These are phyloP conservation scores for Galendromus occidentalis DNA, from an alignment of 1,140 invertebrate species.

Conservation along the genomic window DNA sequence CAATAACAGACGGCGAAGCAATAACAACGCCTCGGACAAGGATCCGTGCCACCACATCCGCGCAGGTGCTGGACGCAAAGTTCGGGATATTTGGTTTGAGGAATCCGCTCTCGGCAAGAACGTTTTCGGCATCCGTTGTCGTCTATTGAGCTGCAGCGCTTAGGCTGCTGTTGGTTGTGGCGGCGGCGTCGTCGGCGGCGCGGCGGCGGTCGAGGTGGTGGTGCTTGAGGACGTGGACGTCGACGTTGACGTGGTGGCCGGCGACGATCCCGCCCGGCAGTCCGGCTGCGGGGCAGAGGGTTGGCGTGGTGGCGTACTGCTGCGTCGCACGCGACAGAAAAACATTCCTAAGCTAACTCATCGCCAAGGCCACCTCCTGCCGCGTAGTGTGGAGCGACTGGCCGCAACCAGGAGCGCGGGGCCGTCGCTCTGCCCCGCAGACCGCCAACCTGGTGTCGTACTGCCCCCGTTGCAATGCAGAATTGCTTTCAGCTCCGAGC, in stretches of 20 bases:
- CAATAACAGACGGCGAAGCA: background rate
- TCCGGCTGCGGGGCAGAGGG: background rate
- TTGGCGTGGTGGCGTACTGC: too few species aligned
- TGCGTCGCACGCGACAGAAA: too few species aligned
- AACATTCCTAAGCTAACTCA: too few species aligned
- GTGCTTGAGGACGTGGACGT: background rate
- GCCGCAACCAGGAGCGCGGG: background rate
- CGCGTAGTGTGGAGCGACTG: slow-evolving; percentile 11
- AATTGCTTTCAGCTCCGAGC: background rate
- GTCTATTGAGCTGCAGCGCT: background rate
- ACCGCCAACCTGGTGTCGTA: slow-evolving; percentile 10
- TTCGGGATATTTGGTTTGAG: too few species aligned
- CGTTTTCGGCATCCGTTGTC: background rate
- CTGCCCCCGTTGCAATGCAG: slow-evolving; percentile 11
- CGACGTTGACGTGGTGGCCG: background rate
- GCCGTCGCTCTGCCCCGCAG: slow-evolving; percentile 1
- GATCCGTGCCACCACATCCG: background rate
- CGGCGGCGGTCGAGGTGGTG: background rate
- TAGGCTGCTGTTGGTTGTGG: background rate
- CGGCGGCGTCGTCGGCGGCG: background rate
- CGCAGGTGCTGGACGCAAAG: too few species aligned
- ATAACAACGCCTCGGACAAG: background rate
- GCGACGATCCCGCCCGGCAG: background rate
- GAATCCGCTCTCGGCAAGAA: too few species aligned
- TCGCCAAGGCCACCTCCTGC: background rate